Percentiles rank a stretch among this genome's conserved stretches.
phyloP scores from a whole-genome alignment of 2,113 vertebrate species.

The Cairina moschata region DNA sequence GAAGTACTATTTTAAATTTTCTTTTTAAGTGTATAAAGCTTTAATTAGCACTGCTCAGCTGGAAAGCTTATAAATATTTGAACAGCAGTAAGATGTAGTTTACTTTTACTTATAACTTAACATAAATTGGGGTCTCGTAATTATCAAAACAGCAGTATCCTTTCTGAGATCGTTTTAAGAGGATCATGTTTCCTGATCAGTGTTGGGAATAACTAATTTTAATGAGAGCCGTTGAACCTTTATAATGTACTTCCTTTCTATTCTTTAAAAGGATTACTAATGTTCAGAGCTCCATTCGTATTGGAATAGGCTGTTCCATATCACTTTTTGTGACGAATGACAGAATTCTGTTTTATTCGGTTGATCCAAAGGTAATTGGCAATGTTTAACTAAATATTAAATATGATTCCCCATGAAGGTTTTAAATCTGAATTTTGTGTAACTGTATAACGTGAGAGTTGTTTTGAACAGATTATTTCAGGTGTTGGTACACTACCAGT shows the following conservation, averaged over 20 bases:
- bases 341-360: neutral
- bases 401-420: neutral
- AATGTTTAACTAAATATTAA: slow-evolving; percentile 42
- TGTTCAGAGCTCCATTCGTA: slow-evolving; percentile 6
- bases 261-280: neutral
- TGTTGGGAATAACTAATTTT: neutral
- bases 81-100: slow-evolving; percentile 21
- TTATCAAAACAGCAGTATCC: slow-evolving; percentile 10
- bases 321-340: neutral
- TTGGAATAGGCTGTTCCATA: neutral
- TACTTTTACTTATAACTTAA: neutral
- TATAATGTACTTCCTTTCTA: neutral
- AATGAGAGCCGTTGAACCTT: neutral
- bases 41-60: slow-evolving; percentile 22
- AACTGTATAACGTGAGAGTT: neutral
- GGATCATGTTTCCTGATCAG: neutral
- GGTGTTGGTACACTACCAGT: neutral
- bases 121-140: neutral
- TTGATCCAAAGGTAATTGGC: slow-evolving; percentile 9
- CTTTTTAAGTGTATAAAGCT: slow-evolving; percentile 32
- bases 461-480: slow-evolving; percentile 1
- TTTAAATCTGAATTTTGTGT: slow-evolving; percentile 19
- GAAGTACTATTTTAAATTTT: slow-evolving; percentile 32
- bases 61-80: slow-evolving; percentile 41
- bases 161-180: neutral